phyloP scores from a whole-genome alignment of 2,888 invertebrate genomes.

The Chydorus sphaericus region DNA sequence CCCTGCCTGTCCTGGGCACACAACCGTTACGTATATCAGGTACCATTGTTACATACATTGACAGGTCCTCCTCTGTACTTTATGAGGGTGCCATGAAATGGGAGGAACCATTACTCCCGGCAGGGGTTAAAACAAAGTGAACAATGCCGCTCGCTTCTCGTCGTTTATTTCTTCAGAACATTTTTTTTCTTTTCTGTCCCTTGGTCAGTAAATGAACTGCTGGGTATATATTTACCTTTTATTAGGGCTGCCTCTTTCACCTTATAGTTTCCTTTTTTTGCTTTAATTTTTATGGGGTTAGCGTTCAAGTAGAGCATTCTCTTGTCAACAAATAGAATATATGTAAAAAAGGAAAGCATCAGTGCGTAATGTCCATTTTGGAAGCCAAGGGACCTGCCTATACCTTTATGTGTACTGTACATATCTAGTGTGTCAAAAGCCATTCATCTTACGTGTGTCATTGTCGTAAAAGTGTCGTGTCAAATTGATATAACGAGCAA shows the following conservation, averaged over 20 bases:
- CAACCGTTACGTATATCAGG: neutral
- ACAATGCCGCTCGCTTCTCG: neutral
- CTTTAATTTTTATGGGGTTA: slow-evolving; percentile 2
- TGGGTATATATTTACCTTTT: neutral
- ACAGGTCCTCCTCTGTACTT: neutral
- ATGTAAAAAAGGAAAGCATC: neutral
- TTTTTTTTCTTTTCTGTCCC: neutral
- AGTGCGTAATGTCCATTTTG: neutral
- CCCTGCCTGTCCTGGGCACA: neutral
- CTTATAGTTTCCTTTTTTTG: neutral
- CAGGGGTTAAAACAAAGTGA: slow-evolving; percentile 6
- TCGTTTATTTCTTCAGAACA: neutral
- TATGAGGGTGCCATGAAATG: too few relatives aligned
- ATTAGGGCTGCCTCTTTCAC: neutral
- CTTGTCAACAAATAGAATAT: too few relatives aligned
- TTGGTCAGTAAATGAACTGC: too few relatives aligned
- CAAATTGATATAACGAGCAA: slow-evolving; percentile 1
- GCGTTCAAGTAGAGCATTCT: too few relatives aligned
- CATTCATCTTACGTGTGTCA: neutral
- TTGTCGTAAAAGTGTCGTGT: slow-evolving; percentile 4
- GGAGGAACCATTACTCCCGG: neutral
- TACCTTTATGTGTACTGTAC: neutral
- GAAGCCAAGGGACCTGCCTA: neutral
- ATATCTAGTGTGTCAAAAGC: neutral
- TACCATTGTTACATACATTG: too few relatives aligned